Base-by-base conservation (phyloP, 2,888 invertebrate species). In the Hypomecis atomaria region DNA sequence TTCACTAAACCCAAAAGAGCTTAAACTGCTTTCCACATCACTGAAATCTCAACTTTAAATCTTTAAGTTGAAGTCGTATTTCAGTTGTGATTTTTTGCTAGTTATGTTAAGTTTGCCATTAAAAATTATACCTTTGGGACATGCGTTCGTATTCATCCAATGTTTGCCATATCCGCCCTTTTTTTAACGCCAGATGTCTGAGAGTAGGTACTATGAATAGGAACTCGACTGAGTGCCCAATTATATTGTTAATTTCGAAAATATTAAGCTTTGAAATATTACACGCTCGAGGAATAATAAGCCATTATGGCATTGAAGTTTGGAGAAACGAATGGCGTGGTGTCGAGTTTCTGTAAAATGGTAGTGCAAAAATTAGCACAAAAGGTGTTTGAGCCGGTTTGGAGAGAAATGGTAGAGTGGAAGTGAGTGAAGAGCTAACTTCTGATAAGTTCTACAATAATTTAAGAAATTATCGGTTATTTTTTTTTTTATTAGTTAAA, bases 241-340 rank as follows among this genome's bases (percentile, higher is more conserved):
- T 92, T 92, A 92, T 92, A 90, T 91, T 92, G 92, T 92, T 92
- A 92, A 92, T 92, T 90, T 90, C 83, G 81, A 89, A 89, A 92
- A 91, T 90, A 90, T 89, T 85, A 86, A 84, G 83, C 86, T 81
- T 88, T 88, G 90, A 89, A 90, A 91, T 88, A 84, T 84, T 83
- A 90, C 88, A 90, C 91, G 85, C 77, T 78, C 79, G 71, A 62
- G 72, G 81, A 85, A 92, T 91, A 92, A 92, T 92, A 90, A 91
- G 90, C 90, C 76, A 89, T 91, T 89, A 89, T 88, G 76, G 66
- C 66, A 64, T 69, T 73, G 69, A 67, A 70, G 5, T 69, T 67
- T 40, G 43, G 54, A 48, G 57, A 60, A 45, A 34, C 47, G 45
- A 54, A 42, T 33, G 53, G 62, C 49, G 61, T 52, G 70, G 82